phyloP scores from a whole-genome alignment of 2,888 invertebrate species.

The Glyphotaelius pellucidus region DNA sequence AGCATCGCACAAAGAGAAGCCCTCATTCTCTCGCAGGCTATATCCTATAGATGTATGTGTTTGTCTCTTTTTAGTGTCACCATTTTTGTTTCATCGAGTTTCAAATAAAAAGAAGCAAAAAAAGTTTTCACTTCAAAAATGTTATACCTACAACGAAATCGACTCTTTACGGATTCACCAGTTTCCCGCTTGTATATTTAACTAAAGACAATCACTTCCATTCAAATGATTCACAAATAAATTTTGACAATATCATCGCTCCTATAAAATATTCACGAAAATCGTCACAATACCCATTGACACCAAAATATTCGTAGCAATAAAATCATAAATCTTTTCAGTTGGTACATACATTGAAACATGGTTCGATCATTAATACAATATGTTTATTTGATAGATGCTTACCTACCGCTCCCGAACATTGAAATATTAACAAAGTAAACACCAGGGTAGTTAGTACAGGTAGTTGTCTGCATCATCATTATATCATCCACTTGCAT shows the following conservation, averaged over 20 bases:
- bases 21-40: too few relatives aligned
- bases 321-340: neutral
- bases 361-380: neutral
- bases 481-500: neutral
- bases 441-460: neutral
- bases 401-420: neutral
- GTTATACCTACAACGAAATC: too few relatives aligned
- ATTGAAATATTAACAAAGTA: neutral
- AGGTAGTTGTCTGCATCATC: neutral
- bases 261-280: neutral
- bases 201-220: too few relatives aligned
- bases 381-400: neutral
- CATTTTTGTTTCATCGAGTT: too few relatives aligned
- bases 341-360: neutral
- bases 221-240: neutral
- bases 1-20: too few relatives aligned
- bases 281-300: neutral
- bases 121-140: too few relatives aligned
- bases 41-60: too few relatives aligned
- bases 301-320: neutral
- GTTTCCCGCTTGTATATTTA: too few relatives aligned
- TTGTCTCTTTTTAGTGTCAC: too few relatives aligned
- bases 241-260: neutral
- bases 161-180: too few relatives aligned
- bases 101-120: too few relatives aligned